These are phyloP conservation scores for Pleuronectes platessa DNA, from an alignment of 2,113 vertebrate species.

Conservation along the genomic window DNA sequence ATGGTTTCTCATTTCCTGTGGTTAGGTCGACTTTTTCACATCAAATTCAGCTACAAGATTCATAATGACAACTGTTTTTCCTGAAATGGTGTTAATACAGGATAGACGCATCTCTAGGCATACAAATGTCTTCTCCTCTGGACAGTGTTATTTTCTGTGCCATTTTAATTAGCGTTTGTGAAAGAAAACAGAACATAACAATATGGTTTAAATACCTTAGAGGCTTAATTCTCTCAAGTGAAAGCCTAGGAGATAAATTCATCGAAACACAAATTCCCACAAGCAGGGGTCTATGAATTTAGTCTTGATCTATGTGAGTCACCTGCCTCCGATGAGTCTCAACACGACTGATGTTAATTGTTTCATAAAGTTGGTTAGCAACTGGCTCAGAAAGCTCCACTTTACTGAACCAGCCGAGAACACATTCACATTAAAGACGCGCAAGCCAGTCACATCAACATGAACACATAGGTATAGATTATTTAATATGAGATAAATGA, in stretches of 20 bases:
- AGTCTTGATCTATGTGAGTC: too few species aligned
- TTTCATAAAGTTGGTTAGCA: too few species aligned
- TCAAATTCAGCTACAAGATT: neutral
- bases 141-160: neutral
- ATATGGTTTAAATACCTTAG: neutral
- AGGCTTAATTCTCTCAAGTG: neutral
- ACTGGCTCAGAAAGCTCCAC: too few species aligned
- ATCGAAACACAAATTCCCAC: too few species aligned
- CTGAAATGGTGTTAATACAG: neutral
- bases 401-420: too few species aligned
- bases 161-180: neutral
- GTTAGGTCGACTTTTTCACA: neutral
- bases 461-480: too few species aligned
- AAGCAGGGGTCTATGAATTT: too few species aligned
- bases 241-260: neutral
- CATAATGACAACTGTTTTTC: neutral
- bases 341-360: too few species aligned
- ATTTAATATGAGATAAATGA: too few species aligned
- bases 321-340: too few species aligned
- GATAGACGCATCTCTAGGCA: neutral
- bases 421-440: too few species aligned
- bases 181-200: neutral
- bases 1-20: neutral
- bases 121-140: neutral
- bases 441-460: too few species aligned